Base-by-base conservation (phyloP, 2,113 vertebrate species). In the Cygnus buccinator region DNA sequence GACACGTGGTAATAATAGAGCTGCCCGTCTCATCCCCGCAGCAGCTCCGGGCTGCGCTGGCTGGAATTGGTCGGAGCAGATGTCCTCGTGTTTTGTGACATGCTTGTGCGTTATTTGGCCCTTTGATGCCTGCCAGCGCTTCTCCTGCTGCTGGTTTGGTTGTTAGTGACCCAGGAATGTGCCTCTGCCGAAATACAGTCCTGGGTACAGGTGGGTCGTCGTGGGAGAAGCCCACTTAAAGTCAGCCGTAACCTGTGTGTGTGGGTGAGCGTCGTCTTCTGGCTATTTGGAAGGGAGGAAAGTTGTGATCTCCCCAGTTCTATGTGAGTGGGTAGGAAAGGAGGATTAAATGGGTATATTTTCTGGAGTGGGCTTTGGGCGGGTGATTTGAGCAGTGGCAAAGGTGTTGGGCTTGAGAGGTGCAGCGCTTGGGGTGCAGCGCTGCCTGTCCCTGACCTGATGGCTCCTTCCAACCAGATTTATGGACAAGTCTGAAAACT, bases 41-140 rank as follows among this genome's bases (percentile, higher is more conserved):
- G 78, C 85, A 79, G 90, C 88, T 85, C 85, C 52, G 63, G 82
- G 11, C 84, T 87, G 76, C 0, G 1, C 72, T 62, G 15, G 35
- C 82, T 94, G 85, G 78, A 90, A 44, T 13, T 74, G 88, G 74
- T 90, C 70, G 10, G 5, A 26, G 70, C 73, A 77, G 70, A 68
- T 19, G 21, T 33, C 73, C 66, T 88, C 57, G 55, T 82, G 57
- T 89, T 92, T 35, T 11, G 4, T 66, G 84, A 52, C 35, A 13
- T 10, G 44, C 22, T n/a, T 85, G 54, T 46, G 52, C 89, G 61
- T 84, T 62, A 13, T 54, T 82, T 78, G 86, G 73, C 50, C 6
- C n/a, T n/a, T 84, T 44, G 58, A 15, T 89, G 74, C 33, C 41
- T 90, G 39, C 73, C 26, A 10, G 35, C 44, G 41, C 76, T 87